These are phyloP conservation scores for Chrysolina americana DNA, from an alignment of 2,888 invertebrate species.

Conservation along the genomic window DNA sequence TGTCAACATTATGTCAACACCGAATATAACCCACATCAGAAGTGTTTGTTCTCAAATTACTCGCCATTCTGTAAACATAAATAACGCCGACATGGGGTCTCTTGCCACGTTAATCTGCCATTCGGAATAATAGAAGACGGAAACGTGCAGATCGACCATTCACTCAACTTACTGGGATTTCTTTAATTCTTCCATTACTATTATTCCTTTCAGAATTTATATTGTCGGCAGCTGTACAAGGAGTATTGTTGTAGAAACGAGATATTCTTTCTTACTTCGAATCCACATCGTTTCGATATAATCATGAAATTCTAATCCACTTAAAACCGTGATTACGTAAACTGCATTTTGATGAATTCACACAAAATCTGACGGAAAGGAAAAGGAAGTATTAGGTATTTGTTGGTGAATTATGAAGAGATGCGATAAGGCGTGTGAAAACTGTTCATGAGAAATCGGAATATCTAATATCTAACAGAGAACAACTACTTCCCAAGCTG, in stretches of 20 bases:
- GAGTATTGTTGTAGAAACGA: conserved; percentile 26
- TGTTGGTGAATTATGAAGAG: not conserved
- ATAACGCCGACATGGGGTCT: conserved; percentile 41
- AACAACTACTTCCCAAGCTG: no score
- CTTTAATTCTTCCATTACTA: conserved; percentile 47
- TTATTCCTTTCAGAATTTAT: conserved; percentile 37
- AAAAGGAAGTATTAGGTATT: not conserved
- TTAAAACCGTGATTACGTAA: conserved; percentile 1
- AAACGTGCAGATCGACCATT: conserved; percentile 50
- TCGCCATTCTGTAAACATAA: conserved; percentile 42
- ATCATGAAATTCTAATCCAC: conserved; percentile 13
- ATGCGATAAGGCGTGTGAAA: not conserved
- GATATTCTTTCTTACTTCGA: not conserved
- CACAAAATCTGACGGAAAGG: not conserved
- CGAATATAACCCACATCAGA: conserved; percentile 39
- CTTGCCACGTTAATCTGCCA: conserved; percentile 36
- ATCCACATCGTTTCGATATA: conserved; percentile 10
- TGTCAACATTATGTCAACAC: conserved; percentile 42
- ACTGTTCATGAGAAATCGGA: not conserved
- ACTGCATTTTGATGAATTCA: conserved; percentile 2
- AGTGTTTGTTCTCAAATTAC: conserved; percentile 48
- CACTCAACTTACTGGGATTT: conserved; percentile 44
- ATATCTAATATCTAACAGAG: no score
- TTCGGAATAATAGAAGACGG: conserved; percentile 40
- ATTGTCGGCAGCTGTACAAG: conserved; percentile 30